A percentile compares a stretch with the other conserved stretches of the same genome.
Evolutionary conservation across 2,113 vertebrate species (phyloP).

Genomic region (Diadophis punctatus): DNA sequence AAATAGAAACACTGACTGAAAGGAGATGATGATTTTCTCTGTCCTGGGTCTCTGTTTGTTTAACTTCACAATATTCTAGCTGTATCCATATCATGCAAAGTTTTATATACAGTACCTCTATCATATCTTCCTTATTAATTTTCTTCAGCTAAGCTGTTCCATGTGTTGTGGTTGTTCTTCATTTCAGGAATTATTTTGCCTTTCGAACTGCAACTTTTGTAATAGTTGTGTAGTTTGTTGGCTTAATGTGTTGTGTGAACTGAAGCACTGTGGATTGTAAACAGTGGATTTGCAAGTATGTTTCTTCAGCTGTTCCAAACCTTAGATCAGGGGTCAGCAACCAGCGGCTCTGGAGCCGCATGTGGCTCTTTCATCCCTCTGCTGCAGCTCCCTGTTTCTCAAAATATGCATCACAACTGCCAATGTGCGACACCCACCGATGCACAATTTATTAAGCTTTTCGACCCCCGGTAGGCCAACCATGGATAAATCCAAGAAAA

Average conservation of each 20-base stretch:
- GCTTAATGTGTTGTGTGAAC: background rate
- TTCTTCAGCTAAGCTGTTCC: background rate
- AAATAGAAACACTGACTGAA: background rate
- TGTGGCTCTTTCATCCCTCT: too few relatives aligned
- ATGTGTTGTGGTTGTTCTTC: background rate
- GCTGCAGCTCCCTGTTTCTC: too few relatives aligned
- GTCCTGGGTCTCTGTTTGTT: background rate
- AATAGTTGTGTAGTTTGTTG: background rate
- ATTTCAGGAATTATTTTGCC: background rate
- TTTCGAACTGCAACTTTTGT: background rate
- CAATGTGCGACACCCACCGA: too few relatives aligned
- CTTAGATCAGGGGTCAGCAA: too few relatives aligned
- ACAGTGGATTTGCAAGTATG: background rate
- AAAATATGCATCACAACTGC: too few relatives aligned
- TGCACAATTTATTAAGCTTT: too few relatives aligned
- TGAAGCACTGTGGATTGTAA: background rate
- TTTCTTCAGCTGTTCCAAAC: background rate
- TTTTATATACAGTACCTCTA: background rate
- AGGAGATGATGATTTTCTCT: background rate
- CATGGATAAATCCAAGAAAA: too few relatives aligned
- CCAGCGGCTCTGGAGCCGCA: too few relatives aligned
- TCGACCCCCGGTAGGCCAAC: too few relatives aligned
- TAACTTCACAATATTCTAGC: background rate
- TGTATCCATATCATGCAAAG: background rate
- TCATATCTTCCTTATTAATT: background rate